Conservation (phyloP, 2,888 invertebrate genomes). For the Hirtodrosophila trivittata region DNA sequence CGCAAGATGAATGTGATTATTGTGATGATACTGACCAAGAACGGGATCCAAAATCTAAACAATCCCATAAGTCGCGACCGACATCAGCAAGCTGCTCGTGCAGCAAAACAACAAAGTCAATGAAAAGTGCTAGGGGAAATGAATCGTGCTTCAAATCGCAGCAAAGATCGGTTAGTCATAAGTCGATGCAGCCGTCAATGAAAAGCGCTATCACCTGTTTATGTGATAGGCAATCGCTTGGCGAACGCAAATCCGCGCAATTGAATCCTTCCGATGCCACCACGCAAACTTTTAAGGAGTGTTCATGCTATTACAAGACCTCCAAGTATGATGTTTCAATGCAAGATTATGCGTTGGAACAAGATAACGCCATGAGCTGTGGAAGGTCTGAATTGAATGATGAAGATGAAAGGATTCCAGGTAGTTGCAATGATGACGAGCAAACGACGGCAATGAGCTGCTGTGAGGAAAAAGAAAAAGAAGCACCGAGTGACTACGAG, state of each 20-base stretch:
- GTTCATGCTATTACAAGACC: constrained; percentile 10
- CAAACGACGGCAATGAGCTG: no score
- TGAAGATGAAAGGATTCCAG: no score
- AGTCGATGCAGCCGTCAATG: not conserved
- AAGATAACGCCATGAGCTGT: not conserved
- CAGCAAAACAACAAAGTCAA: not conserved
- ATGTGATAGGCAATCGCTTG: not conserved
- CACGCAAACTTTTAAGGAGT: no score
- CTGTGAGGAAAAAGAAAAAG: no score
- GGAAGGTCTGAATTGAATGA: no score
- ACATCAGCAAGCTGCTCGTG: constrained; percentile 6
- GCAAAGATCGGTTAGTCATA: no score
- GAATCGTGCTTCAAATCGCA: no score
- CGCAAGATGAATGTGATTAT: no score
- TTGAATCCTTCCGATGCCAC: not conserved
- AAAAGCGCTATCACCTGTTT: not conserved
- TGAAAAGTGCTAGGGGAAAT: no score
- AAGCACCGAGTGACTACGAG: not conserved
- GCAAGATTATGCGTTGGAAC: not conserved
- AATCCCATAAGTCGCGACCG: not conserved
- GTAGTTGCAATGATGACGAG: no score
- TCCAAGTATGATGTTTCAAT: constrained; percentile 3
- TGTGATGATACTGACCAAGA: not conserved
- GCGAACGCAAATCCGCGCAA: not conserved
- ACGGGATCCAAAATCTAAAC: no score